Base-by-base conservation (phyloP, 2,888 invertebrate species). In the Eubasilissa splendida region DNA sequence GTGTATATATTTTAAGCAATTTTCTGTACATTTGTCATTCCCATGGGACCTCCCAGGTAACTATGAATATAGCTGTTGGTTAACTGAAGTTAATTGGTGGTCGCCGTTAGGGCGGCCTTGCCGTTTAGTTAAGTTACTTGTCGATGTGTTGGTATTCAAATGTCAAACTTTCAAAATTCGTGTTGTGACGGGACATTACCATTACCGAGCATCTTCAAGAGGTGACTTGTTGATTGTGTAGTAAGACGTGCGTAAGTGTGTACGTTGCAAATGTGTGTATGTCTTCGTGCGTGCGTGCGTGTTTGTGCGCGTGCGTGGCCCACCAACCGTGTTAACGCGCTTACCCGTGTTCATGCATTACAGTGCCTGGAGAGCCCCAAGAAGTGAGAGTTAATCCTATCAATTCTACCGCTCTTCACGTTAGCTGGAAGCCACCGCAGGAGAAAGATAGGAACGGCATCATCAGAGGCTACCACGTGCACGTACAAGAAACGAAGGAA, bases 341-440 rank as follows among this genome's bases (percentile, higher is more conserved):
- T 76, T 66, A 76, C 10, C 9, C 54, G 59, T 68, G 42, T 53
- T 42, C 42, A n/a, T 73, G 73, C 73, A 88, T 91, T 91, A 90
- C 94, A 99, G 99, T 99, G 92, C 99, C 99, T 85, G 98, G 98
- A 84, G 96, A 98, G 90, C 99, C 99, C 71, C 96, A 96, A 89
- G 96, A 97, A 86, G 97, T 99, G 84, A 95, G 95, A 88, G 96
- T 95, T 65, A 93, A 92, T 83, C 93, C 96, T 33, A 92, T 99
- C 87, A 99, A 99, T 91, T 99, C 99, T 1, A 98, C 99, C n/a
- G 94, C 98, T 58, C 95, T 99, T 85, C 95, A 95, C 88, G 97
- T 99, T 76, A 93, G 94, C 83, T 99, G 99, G 99, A 95, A 96
- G 86, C 96, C 97, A 8, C 99, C 99, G 0, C 92, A 93, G 82